These are phyloP conservation scores for Habroteleia sp. DNA, from an alignment of 2,888 invertebrate genomes.

Conservation along the genomic window DNA sequence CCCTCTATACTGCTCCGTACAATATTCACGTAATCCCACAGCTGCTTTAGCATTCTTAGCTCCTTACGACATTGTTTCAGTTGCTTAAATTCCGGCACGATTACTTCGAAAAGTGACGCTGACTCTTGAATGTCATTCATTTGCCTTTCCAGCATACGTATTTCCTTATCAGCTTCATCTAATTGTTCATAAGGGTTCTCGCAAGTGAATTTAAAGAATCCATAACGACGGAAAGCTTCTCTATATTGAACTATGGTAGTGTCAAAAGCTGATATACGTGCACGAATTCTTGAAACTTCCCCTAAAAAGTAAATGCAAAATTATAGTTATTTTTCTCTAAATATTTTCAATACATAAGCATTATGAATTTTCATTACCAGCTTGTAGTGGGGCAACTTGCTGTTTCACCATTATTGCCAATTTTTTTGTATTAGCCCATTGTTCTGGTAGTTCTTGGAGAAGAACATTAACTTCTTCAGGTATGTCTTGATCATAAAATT, in stretches of 20 bases:
- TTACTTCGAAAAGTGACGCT: slow-evolving; percentile 96
- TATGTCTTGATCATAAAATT: slow-evolving; percentile 97
- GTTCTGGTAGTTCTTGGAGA: slow-evolving; percentile 95
- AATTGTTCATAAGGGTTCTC: slow-evolving; percentile 87
- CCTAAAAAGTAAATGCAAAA: too few relatives aligned
- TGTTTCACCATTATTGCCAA: slow-evolving; percentile 94
- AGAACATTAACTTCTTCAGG: slow-evolving; percentile 97
- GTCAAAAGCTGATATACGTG: slow-evolving; percentile 93
- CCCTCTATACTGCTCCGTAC: slow-evolving; percentile 95
- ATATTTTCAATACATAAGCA: too few relatives aligned
- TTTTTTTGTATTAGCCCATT: slow-evolving; percentile 97
- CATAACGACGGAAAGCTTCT: slow-evolving; percentile 92
- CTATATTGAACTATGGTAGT: slow-evolving; percentile 90
- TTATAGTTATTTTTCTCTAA: too few relatives aligned
- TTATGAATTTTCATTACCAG: too few relatives aligned
- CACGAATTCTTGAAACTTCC: slow-evolving; percentile 94
- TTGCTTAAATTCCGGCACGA: slow-evolving; percentile 95
- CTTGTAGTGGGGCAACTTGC: slow-evolving; percentile 96
- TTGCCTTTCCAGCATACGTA: slow-evolving; percentile 90
- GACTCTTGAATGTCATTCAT: slow-evolving; percentile 94
- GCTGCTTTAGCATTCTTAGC: slow-evolving; percentile 92
- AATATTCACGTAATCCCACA: slow-evolving; percentile 97
- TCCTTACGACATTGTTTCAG: slow-evolving; percentile 96
- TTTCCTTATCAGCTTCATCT: slow-evolving; percentile 89
- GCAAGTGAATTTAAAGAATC: slow-evolving; percentile 89